A percentile compares a stretch with the other conserved stretches of the same genome.
Evolutionary conservation across 2,113 vertebrate species (phyloP).

Genomic region (Phyllostomus discolor): DNA sequence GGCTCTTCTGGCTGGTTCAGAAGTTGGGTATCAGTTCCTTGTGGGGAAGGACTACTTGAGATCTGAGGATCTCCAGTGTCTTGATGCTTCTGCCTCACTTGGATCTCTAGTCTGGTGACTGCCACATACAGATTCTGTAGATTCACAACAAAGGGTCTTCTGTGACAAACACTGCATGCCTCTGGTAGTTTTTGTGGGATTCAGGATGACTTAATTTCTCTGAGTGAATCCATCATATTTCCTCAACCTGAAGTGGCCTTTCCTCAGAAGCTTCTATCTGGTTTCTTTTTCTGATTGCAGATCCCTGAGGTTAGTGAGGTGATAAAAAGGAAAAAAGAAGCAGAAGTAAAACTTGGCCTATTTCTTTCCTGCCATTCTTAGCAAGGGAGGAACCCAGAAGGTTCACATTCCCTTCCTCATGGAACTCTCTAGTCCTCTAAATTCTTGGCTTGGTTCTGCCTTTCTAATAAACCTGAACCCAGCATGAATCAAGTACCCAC

Average conservation of each 20-base stretch:
- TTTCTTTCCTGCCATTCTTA: conserved; percentile 7
- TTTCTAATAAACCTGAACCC: background rate
- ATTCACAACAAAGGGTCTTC: conserved; percentile 56
- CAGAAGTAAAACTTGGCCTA: background rate
- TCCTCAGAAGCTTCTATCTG: background rate
- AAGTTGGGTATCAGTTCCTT: background rate
- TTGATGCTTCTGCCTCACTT: conserved; percentile 21
- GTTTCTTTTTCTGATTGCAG: conserved; percentile 24
- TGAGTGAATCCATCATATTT: background rate
- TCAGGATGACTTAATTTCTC: conserved; percentile 6
- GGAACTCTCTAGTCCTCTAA: background rate
- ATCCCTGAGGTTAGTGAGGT: background rate
- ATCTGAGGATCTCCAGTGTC: conserved; percentile 27
- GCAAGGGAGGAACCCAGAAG: background rate
- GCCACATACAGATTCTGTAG: conserved; percentile 76
- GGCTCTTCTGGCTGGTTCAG: conserved; percentile 35
- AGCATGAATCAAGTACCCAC: background rate
- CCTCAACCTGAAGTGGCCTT: background rate
- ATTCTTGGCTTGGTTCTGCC: background rate
- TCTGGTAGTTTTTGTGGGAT: conserved; percentile 69
- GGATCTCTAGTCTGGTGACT: conserved; percentile 71
- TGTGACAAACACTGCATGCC: conserved; percentile 55
- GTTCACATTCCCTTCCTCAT: background rate
- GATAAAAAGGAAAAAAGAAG: background rate
- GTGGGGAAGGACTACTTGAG: background rate